These are phyloP conservation scores for Cyclophora albipunctata DNA, from an alignment of 2,888 invertebrate genomes.

Conservation along the genomic window DNA sequence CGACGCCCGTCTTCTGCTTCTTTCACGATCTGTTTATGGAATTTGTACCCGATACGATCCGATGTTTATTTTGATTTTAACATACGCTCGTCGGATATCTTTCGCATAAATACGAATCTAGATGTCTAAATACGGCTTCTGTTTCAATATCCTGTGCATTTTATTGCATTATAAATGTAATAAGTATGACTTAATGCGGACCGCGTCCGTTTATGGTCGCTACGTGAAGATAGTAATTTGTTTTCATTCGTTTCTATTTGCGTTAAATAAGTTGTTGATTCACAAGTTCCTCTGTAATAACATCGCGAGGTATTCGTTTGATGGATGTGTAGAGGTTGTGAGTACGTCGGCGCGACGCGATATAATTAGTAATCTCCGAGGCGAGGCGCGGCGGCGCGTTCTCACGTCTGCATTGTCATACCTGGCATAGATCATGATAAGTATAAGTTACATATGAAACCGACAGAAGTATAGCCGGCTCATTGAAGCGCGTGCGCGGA, in stretches of 20 bases:
- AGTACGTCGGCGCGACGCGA: neutral
- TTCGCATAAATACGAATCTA: constrained; percentile 19
- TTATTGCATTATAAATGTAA: constrained; percentile 14
- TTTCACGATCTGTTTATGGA: constrained; percentile 64
- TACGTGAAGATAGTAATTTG: constrained; percentile 6
- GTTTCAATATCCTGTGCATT: constrained; percentile 15
- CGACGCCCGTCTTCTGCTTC: constrained; percentile 55
- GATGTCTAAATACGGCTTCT: constrained; percentile 17
- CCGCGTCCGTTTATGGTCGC: constrained; percentile 9
- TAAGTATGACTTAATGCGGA: constrained; percentile 12
- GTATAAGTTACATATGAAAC: constrained; percentile 53
- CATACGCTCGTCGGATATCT: constrained; percentile 33
- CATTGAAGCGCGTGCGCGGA: constrained; percentile 53
- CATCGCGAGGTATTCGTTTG: too few species aligned
- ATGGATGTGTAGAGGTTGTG: neutral
- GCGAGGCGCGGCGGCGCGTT: constrained; percentile 32
- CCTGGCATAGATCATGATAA: constrained; percentile 47
- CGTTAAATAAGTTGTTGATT: constrained; percentile 1
- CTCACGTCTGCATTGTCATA: constrained; percentile 40
- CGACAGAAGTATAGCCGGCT: constrained; percentile 39
- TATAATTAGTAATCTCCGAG: constrained; percentile 38
- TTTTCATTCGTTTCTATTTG: constrained; percentile 1
- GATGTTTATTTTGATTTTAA: constrained; percentile 50
- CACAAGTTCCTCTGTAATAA: too few species aligned
- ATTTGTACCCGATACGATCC: constrained; percentile 43